Conservation (phyloP, 2,888 invertebrate species). For the Platycnemis pennipes region DNA sequence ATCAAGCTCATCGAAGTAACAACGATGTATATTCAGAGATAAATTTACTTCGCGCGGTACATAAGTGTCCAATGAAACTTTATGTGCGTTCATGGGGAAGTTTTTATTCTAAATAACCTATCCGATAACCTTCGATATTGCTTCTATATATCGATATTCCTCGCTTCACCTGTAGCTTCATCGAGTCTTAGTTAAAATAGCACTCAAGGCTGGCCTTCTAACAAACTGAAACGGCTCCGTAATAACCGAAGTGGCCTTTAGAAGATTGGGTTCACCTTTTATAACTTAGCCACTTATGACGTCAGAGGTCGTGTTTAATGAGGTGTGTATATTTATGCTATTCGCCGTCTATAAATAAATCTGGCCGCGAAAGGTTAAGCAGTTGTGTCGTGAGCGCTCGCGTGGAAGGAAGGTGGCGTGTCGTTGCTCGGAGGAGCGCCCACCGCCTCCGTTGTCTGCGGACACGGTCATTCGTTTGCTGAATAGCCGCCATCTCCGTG, state of each 20-base stretch:
- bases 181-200: background rate
- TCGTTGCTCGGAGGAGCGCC: background rate
- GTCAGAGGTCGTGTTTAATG: slow-evolving; percentile 40
- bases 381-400: background rate
- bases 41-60: no score
- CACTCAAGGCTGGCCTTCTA: background rate
- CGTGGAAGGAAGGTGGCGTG: background rate
- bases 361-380: slow-evolving; percentile 29
- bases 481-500: background rate
- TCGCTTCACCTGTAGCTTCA: background rate
- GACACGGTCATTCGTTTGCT: background rate
- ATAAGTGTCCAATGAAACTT: no score
- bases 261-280: slow-evolving; percentile 16
- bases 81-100: no score
- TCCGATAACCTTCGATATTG: no score
- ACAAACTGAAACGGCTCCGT: background rate
- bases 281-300: slow-evolving; percentile 17
- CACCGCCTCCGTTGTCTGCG: background rate
- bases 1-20: no score
- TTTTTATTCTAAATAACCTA: no score
- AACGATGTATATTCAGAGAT: no score
- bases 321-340: slow-evolving; percentile 41
- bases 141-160: no score
- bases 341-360: slow-evolving; percentile 19
- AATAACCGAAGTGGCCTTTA: background rate